These are phyloP conservation scores for Gymnothorax reevesii DNA, from an alignment of 2,797 vertebrate genomes.

Conservation along the genomic window DNA sequence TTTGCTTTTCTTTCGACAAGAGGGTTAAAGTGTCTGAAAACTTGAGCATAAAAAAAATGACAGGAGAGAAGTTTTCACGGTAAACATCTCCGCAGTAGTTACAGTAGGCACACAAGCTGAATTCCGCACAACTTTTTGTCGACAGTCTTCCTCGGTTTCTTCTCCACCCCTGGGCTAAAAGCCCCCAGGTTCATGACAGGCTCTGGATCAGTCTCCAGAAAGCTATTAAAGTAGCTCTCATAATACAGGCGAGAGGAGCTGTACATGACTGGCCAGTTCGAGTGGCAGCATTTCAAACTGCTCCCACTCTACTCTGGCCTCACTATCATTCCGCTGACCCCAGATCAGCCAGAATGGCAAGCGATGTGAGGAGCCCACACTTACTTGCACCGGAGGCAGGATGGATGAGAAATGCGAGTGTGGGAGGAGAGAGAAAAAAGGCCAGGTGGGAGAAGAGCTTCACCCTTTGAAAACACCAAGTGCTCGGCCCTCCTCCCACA, in stretches of 20 bases:
- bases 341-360: slow-evolving; percentile 20
- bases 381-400: neutral
- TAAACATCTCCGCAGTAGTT: slow-evolving; percentile 67
- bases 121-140: slow-evolving; percentile 41
- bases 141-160: slow-evolving; percentile 43
- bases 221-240: neutral
- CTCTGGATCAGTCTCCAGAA: neutral
- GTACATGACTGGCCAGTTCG: slow-evolving; percentile 1
- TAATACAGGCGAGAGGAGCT: neutral
- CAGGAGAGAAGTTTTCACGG: neutral
- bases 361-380: neutral
- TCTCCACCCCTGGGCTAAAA: slow-evolving; percentile 41
- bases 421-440: no score
- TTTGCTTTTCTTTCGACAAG: neutral
- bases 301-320: no score
- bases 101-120: slow-evolving; percentile 58
- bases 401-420: neutral
- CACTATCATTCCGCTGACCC: neutral
- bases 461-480: neutral
- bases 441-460: neutral
- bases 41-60: slow-evolving; percentile 44
- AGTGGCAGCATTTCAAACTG: neutral
- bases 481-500: neutral
- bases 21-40: slow-evolving; percentile 13
- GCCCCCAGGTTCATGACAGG: neutral